Base-by-base conservation (phyloP, 2,888 invertebrate genomes). In the Zhuqinia jingwanae region DNA sequence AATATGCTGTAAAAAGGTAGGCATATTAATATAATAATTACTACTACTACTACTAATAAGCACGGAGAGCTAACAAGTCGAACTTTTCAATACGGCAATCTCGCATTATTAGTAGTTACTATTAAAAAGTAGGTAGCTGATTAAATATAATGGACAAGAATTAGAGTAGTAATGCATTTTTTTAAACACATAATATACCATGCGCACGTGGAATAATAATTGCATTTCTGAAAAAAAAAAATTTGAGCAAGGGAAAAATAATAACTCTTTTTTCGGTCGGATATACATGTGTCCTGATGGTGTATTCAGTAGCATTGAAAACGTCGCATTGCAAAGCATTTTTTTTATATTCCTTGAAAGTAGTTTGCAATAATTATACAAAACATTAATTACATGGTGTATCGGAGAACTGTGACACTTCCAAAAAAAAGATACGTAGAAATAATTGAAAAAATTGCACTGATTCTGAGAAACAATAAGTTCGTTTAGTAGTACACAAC, bases 1-100 rank as follows among this genome's bases (percentile, higher is more conserved):
- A 50, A 50, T 13, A 50, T 50, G 50, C 58, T n/a, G n/a, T n/a
- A n/a, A n/a, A n/a, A n/a, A n/a, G n/a, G 36, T 36, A 6, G 36
- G 36, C 36, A 36, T 36, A 6, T 36, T 36, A n/a, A n/a, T n/a
- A n/a, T n/a, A n/a, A n/a, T n/a, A n/a, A n/a, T n/a, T n/a, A n/a
- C n/a, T n/a, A n/a, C n/a, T n/a, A n/a, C n/a, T n/a, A n/a, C n/a
- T n/a, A n/a, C n/a, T n/a, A n/a, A n/a, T n/a, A n/a, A 6, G 36
- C 36, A 36, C 36, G 3, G 10, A 22, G 5, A 22, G 50, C 0
- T 25, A 25, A 76, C 20, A 42, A 13, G 15, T 30, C 76, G 36
- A 58, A 58, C 76, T 76, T 78, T 78, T 68, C 20, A 45, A 17
- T 68, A 11, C 20, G 68, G 45, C 68, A 68, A 68, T 42, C 68